Evolutionary conservation across 2,888 invertebrate genomes (phyloP).

Genomic region (Temnothorax unifasciatus): DNA sequence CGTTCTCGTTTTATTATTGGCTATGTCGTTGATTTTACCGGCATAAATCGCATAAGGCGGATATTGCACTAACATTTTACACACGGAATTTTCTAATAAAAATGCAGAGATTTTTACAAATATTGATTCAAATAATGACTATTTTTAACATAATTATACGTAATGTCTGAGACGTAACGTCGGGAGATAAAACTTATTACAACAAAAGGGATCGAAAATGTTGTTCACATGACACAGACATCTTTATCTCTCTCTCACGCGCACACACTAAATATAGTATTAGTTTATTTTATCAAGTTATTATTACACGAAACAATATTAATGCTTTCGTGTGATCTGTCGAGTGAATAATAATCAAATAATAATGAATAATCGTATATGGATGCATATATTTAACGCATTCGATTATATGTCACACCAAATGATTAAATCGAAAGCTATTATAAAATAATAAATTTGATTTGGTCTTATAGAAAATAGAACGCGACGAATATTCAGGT

Average conservation of each 20-base stretch:
- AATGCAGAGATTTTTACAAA: background rate
- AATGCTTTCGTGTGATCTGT: background rate
- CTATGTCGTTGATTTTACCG: conserved; percentile 7
- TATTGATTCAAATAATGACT: background rate
- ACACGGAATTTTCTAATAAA: background rate
- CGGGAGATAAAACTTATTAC: background rate
- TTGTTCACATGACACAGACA: background rate
- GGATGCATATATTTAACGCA: background rate
- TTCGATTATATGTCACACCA: conserved; percentile 7
- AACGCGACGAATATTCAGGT: background rate
- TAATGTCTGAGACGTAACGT: background rate
- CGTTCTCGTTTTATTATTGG: conserved; percentile 13
- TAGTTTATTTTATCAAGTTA: conserved; percentile 24
- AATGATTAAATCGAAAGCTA: conserved; percentile 16
- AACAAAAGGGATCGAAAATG: background rate
- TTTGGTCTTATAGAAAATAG: conserved; percentile 4
- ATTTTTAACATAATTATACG: background rate
- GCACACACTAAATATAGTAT: conserved; percentile 2
- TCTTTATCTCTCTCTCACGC: background rate
- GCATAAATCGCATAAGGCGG: background rate
- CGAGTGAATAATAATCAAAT: conserved; percentile 26
- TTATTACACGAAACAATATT: conserved; percentile 5
- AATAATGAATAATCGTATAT: background rate
- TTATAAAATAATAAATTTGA: conserved; percentile 24
- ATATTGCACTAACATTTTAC: background rate